Conservation (phyloP, 2,113 vertebrate species). For the Psittacus erithacus region DNA sequence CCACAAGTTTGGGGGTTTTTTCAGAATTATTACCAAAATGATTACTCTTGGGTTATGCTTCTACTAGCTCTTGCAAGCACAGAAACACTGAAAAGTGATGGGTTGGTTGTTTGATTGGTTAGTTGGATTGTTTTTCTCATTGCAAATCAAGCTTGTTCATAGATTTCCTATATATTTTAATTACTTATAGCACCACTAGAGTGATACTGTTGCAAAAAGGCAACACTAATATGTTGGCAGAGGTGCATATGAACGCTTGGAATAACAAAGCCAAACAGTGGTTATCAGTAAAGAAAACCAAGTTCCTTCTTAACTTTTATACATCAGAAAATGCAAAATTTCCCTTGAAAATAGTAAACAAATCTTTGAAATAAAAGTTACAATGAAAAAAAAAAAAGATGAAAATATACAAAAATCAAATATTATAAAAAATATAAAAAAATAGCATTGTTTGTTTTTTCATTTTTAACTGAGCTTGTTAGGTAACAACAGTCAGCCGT, state of each 20-base stretch:
- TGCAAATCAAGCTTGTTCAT: background rate
- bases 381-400: background rate
- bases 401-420: background rate
- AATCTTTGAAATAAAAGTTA: background rate
- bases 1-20: background rate
- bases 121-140: background rate
- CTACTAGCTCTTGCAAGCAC: background rate
- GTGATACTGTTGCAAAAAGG: background rate
- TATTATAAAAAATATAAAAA: background rate
- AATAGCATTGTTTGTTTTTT: background rate
- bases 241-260: background rate
- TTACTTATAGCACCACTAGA: background rate
- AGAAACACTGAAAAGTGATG: background rate
- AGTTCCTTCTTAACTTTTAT: background rate
- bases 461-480: background rate
- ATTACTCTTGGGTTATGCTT: background rate
- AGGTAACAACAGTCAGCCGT: background rate
- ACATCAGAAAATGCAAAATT: background rate
- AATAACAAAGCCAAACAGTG: background rate
- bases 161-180: background rate
- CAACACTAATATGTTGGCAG: background rate
- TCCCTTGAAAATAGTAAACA: background rate
- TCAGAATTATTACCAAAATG: background rate
- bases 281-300: background rate
- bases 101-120: background rate